Percentiles rank a stretch among this genome's conserved stretches.
phyloP scores from a whole-genome alignment of 1,140 invertebrate genomes.

The Pentalonia nigronervosa region DNA sequence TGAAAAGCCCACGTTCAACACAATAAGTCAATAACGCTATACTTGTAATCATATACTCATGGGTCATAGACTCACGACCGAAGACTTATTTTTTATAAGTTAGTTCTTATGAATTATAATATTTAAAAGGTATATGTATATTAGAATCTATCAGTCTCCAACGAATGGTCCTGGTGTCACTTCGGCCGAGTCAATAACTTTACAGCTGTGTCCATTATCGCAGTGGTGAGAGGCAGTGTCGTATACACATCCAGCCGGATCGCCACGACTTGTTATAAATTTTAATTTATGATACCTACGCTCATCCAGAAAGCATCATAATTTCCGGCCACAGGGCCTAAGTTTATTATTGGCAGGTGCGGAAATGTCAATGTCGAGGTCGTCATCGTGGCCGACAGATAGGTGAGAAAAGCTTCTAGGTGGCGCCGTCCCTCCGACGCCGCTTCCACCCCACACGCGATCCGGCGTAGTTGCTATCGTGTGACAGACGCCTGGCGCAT shows the following conservation, averaged over 20 bases:
- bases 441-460: background rate
- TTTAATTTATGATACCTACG: background rate
- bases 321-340: background rate
- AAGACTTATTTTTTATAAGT: background rate
- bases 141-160: background rate
- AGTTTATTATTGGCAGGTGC: background rate
- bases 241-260: background rate
- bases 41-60: background rate
- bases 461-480: background rate
- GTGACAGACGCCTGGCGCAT: background rate
- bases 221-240: background rate
- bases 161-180: background rate
- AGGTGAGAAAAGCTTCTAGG: background rate
- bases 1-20: background rate
- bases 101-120: background rate
- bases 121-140: background rate
- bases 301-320: background rate
- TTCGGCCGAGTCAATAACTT: background rate
- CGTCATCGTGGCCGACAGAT: background rate
- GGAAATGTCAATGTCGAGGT: conserved; percentile 24
- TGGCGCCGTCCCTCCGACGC: background rate
- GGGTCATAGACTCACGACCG: background rate
- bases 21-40: background rate
- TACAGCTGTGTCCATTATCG: background rate
- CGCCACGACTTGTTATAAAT: background rate